Conservation (phyloP, 2,888 invertebrate species). For the Pheosia tremula region DNA sequence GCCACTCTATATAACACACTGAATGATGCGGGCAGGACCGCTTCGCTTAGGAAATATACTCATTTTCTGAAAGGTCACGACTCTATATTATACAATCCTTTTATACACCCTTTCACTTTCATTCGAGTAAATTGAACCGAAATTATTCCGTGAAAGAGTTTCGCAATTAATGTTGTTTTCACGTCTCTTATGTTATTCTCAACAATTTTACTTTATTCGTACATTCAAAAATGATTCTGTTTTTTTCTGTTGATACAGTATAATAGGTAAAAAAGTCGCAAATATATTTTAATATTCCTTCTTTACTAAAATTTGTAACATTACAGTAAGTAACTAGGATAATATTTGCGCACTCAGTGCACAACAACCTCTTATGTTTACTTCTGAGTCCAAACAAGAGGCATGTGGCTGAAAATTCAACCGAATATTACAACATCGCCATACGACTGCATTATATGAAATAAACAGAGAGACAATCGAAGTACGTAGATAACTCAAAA, state of each 20-base stretch:
- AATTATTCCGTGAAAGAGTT: constrained; percentile 4
- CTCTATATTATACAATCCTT: constrained; percentile 27
- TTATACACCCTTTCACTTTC: constrained; percentile 30
- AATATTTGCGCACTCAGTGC: too few species aligned
- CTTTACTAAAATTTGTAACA: too few species aligned
- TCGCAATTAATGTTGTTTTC: constrained; percentile 3
- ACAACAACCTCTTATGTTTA: too few species aligned
- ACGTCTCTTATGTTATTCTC: not conserved
- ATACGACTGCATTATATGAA: too few species aligned
- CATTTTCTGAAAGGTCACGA: constrained; percentile 45
- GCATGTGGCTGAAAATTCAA: too few species aligned
- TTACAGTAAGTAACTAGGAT: too few species aligned
- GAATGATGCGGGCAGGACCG: constrained; percentile 46
- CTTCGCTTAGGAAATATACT: constrained; percentile 47
- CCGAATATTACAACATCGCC: too few species aligned
- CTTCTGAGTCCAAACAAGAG: too few species aligned
- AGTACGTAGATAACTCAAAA: not conserved
- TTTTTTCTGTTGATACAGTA: too few species aligned
- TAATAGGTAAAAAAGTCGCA: too few species aligned
- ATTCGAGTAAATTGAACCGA: constrained; percentile 20
- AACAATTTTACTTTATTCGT: not conserved
- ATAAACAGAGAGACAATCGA: not conserved
- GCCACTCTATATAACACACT: constrained; percentile 61
- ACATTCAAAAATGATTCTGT: not conserved
- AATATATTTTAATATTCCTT: too few species aligned